Percentiles rank a stretch among this genome's conserved stretches.
These are phyloP conservation scores for Rhopalosiphum nymphaeae DNA, from an alignment of 2,888 invertebrate species.

Conservation along the genomic window DNA sequence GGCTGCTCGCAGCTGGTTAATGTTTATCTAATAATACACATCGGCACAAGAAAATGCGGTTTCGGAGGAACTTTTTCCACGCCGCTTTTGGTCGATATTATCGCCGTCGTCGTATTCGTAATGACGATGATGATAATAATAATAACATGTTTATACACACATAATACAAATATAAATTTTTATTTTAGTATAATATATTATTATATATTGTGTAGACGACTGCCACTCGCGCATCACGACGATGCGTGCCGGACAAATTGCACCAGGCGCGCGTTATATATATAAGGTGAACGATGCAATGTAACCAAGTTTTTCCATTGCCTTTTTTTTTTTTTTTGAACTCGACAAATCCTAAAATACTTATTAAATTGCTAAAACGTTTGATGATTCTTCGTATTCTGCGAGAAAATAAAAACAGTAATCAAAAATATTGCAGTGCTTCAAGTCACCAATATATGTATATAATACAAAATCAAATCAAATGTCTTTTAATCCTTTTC, in stretches of 20 bases:
- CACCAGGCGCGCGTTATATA: background rate
- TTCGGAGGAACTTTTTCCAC: slow-evolving; percentile 34
- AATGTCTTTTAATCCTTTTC: background rate
- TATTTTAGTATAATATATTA: background rate
- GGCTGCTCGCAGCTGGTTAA: slow-evolving; percentile 58
- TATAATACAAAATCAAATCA: background rate
- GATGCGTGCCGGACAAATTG: background rate
- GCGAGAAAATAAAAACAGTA: background rate
- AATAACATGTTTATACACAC: background rate
- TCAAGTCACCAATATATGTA: background rate
- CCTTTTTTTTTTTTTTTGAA: background rate
- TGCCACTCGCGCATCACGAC: too few species aligned
- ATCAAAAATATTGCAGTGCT: background rate
- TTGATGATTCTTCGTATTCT: background rate
- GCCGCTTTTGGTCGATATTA: slow-evolving; percentile 18
- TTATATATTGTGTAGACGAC: background rate
- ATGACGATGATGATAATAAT: background rate
- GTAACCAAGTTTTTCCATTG: background rate
- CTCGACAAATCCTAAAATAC: background rate
- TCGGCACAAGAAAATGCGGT: slow-evolving; percentile 29
- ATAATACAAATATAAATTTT: background rate
- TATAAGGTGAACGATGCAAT: background rate
- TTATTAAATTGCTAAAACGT: background rate
- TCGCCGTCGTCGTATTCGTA: background rate
- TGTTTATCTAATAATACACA: slow-evolving; percentile 64